phyloP scores from a whole-genome alignment of 2,888 invertebrate genomes.

The Polyommatus icarus region DNA sequence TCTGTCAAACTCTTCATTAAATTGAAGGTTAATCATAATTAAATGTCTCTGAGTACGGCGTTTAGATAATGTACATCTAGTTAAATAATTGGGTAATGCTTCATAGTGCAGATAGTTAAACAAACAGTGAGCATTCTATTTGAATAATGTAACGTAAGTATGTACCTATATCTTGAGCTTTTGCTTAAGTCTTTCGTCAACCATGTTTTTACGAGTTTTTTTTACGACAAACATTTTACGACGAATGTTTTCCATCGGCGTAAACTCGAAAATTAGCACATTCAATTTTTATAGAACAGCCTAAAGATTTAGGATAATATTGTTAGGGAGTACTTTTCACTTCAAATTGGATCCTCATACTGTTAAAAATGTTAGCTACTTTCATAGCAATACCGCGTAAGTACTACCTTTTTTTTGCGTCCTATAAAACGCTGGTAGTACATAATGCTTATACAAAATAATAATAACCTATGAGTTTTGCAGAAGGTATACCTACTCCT shows the following conservation, averaged over 20 bases:
- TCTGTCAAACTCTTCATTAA: too few species aligned
- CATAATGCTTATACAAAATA: too few species aligned
- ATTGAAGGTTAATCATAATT: too few species aligned
- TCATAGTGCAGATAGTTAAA: not conserved
- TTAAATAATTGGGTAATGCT: not conserved
- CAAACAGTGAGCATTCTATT: not conserved
- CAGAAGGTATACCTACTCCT: not conserved
- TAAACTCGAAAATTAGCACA: slow-evolving; percentile 7
- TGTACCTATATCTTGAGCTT: not conserved
- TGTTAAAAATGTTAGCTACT: too few species aligned
- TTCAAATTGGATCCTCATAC: not conserved
- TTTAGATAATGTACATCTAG: too few species aligned
- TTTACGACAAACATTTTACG: slow-evolving; percentile 5
- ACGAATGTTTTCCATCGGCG: slow-evolving; percentile 8
- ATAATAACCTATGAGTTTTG: too few species aligned
- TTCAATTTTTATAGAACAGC: not conserved
- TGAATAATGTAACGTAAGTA: not conserved
- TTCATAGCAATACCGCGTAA: too few species aligned
- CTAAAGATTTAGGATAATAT: not conserved
- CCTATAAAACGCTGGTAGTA: too few species aligned
- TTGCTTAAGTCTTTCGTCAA: not conserved
- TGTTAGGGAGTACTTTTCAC: not conserved
- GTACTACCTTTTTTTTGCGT: too few species aligned
- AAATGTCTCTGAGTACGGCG: too few species aligned
- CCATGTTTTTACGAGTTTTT: slow-evolving; percentile 6